A percentile compares a stretch with the other conserved stretches of the same genome.
phyloP scores from a whole-genome alignment of 2,888 invertebrate genomes.

The Aplocera efformata region DNA sequence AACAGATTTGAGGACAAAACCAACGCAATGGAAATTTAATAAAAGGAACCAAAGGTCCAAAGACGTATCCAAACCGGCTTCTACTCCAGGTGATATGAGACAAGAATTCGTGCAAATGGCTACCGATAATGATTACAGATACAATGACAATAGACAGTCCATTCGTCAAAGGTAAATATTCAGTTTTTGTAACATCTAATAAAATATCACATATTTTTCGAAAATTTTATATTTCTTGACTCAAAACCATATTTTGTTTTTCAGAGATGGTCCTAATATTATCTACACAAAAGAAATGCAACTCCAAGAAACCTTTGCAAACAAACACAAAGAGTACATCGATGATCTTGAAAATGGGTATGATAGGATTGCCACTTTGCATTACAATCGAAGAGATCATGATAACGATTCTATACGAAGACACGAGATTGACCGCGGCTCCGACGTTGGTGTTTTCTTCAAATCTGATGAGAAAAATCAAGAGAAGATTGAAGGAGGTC shows the following conservation, averaged over 20 bases:
- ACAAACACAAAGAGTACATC: constrained; percentile 79
- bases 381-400: constrained; percentile 73
- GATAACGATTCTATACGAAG: constrained; percentile 87
- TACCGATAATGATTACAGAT: constrained; percentile 71
- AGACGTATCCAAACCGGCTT: constrained; percentile 73
- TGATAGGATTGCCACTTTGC: constrained; percentile 73
- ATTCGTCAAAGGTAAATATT: constrained; percentile 58
- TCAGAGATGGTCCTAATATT: constrained; percentile 77
- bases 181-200: no score
- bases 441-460: constrained; percentile 80
- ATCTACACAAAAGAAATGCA: constrained; percentile 81
- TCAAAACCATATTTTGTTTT: constrained; percentile 27
- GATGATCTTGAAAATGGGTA: constrained; percentile 81
- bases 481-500: constrained; percentile 52
- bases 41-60: constrained; percentile 80
- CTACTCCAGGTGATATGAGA: constrained; percentile 67
- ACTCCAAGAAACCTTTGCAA: constrained; percentile 66
- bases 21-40: constrained; percentile 88
- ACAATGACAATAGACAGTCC: constrained; percentile 66
- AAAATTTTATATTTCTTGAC: neutral
- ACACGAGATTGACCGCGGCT: constrained; percentile 89
- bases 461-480: constrained; percentile 62
- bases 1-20: constrained; percentile 83
- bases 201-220: no score
- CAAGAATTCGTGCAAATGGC: constrained; percentile 74